A percentile compares a stretch with the other conserved stretches of the same genome.
phyloP scores from a whole-genome alignment of 1,140 invertebrate species.

The Fopius arisanus region DNA sequence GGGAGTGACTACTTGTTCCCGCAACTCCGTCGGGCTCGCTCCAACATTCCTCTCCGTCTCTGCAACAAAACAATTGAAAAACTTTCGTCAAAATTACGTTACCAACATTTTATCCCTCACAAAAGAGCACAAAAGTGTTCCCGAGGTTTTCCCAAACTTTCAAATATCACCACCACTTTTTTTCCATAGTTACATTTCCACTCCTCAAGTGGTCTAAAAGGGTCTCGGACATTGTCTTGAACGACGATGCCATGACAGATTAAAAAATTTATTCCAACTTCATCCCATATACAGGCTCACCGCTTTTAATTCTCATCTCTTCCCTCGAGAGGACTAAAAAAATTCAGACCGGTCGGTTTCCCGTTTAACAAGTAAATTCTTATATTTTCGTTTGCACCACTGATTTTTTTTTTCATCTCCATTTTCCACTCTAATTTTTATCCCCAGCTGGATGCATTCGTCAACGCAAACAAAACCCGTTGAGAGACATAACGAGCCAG shows the following conservation, averaged over 20 bases:
- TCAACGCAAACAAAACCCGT: neutral
- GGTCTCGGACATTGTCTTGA: too few relatives aligned
- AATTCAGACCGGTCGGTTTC: neutral
- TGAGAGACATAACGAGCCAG: neutral
- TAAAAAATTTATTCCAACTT: too few relatives aligned
- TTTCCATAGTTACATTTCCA: neutral
- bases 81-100: neutral
- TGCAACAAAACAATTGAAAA: slow-evolving; percentile 7
- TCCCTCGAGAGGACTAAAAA: neutral
- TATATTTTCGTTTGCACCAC: slow-evolving; percentile 1
- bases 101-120: neutral
- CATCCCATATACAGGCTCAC: too few relatives aligned
- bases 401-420: neutral
- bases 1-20: slow-evolving; percentile 3
- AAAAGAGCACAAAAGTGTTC: neutral
- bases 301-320: neutral
- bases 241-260: too few relatives aligned
- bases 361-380: neutral
- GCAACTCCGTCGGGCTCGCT: neutral
- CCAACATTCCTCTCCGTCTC: slow-evolving; percentile 16
- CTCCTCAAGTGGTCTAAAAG: neutral
- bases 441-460: neutral
- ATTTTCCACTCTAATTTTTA: neutral
- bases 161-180: neutral
- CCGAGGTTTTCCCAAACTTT: neutral